phyloP scores from a whole-genome alignment of 2,888 invertebrate species.

The Himalopsyche japonica region DNA sequence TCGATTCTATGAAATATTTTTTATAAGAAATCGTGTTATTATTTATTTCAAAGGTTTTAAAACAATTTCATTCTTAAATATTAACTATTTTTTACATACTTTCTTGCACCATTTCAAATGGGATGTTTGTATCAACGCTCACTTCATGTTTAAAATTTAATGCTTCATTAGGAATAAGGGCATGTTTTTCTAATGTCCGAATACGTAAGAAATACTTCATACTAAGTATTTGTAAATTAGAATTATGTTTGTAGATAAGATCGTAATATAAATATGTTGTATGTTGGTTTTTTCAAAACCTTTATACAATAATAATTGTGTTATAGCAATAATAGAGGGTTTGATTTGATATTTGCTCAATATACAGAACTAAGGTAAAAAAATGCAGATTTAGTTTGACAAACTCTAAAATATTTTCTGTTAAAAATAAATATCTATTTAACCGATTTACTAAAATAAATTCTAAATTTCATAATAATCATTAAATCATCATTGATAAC shows the following conservation, averaged over 20 bases:
- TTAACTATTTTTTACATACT: not conserved
- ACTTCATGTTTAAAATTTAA: not conserved
- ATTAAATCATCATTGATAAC: too few relatives aligned
- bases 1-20: not conserved
- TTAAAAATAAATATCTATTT: not conserved
- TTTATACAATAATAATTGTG: not conserved
- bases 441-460: too few relatives aligned
- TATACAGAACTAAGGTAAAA: not conserved
- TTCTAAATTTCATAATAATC: too few relatives aligned
- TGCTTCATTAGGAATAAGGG: not conserved
- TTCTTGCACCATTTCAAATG: not conserved
- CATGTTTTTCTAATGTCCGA: not conserved
- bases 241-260: not conserved
- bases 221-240: not conserved
- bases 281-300: not conserved
- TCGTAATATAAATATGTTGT: not conserved
- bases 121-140: not conserved
- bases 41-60: not conserved
- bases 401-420: not conserved
- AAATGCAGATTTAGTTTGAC: not conserved
- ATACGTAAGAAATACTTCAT: not conserved
- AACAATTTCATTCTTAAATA: not conserved
- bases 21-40: not conserved
- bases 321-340: not conserved
- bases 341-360: constrained; percentile 1